A percentile compares a stretch with the other conserved stretches of the same genome.
These are phyloP conservation scores for Enteromius radiatus DNA, from an alignment of 2,797 vertebrate genomes.

Conservation along the genomic window DNA sequence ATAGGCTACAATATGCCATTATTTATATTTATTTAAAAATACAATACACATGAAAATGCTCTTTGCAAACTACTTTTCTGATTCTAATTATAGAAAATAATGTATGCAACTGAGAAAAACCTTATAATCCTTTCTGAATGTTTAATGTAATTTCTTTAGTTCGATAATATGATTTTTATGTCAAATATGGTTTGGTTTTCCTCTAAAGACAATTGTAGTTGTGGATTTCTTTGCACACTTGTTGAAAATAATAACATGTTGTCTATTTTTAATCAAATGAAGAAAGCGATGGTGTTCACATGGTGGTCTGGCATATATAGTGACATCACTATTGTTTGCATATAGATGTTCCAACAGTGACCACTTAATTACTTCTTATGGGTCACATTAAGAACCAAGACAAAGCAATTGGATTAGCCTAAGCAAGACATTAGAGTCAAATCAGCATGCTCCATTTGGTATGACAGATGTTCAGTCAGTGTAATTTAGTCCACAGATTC, in stretches of 20 bases:
- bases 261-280: neutral
- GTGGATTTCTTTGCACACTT: neutral
- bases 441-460: slow-evolving; percentile 43
- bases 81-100: neutral
- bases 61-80: neutral
- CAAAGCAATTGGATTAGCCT: slow-evolving; percentile 46
- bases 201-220: neutral
- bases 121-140: neutral
- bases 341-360: slow-evolving; percentile 1
- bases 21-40: neutral
- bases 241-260: neutral
- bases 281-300: neutral
- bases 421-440: slow-evolving; percentile 40
- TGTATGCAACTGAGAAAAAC: neutral
- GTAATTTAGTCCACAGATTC: slow-evolving; percentile 36
- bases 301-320: neutral
- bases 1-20: neutral
- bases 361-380: slow-evolving; percentile 28
- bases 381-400: slow-evolving; percentile 31
- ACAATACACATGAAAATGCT: no score
- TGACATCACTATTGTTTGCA: neutral
- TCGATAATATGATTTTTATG: no score
- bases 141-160: neutral
- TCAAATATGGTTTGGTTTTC: neutral
- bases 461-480: slow-evolving; percentile 57